Evolutionary conservation across 2,888 invertebrate species (phyloP), one percentile per base, ranked within the genome.

Genomic region (Orchesella flavescens): DNA sequence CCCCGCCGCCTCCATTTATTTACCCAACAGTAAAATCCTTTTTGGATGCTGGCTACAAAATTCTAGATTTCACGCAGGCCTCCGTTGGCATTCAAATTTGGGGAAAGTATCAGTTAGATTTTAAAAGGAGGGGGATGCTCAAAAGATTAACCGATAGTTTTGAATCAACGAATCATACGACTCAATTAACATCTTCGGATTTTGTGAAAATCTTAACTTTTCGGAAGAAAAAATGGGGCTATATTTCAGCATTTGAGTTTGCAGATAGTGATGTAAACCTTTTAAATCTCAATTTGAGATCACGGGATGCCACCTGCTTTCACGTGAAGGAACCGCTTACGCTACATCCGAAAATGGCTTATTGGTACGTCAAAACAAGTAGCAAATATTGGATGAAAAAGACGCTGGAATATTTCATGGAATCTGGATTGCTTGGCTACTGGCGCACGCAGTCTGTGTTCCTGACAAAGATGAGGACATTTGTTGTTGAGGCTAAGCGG

Each of bases 81-180:
- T 4, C 34, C 7, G 34, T 7, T 2, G 34, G 34, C 34, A 7
- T 34, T 1, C 1, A 5, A 57, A 4, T 61, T 23, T 61, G 57
- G 57, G 57, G 57, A 17, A 57, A 57, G 10, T 57, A 57, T 17
- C 61, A 61, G 61, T 24, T 61, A 1, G 61, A 61, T 4, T 61
- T 61, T 19, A 61, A 61, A 13, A 1, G 23, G 1, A 23, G 61
- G 23, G 61, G 61, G 13, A 61, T 61, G 10, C 24, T 61, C 2
- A 12, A 9, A 10, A 15, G n/a, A 13, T 24, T 61, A 2, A 24
- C 61, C 1, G 61, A 61, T 3, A 61, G 61, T 24, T 61, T 61
- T 23, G 24, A 2, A 61, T 24, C 1, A 2, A 10, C 10, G 1
- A 9, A 24, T 10, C 1, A 24, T 1, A 24, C 10, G 15, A 10